Conservation (phyloP, 2,113 vertebrate species). For the Sebastes fasciatus region DNA sequence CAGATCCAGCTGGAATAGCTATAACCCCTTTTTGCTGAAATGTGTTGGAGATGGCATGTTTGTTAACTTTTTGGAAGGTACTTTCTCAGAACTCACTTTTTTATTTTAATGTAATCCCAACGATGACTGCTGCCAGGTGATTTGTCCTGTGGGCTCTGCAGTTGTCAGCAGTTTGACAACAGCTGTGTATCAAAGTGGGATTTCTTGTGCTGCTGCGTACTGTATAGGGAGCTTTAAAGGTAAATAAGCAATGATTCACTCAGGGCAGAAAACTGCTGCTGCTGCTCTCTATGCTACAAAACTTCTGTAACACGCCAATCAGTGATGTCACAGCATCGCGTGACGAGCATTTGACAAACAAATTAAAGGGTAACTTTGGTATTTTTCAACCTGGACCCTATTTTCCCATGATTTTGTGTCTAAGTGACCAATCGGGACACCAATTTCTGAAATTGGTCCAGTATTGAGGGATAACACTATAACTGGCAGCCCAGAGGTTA, state of each 20-base stretch:
- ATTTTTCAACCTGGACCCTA: too few species aligned
- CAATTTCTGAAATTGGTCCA: too few species aligned
- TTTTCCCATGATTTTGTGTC: too few species aligned
- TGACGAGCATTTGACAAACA: background rate
- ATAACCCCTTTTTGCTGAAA: background rate
- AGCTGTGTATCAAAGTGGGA: slow-evolving; percentile 41
- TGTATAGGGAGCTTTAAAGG: slow-evolving; percentile 20
- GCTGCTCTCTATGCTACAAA: background rate
- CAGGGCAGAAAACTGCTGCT: background rate
- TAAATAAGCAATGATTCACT: slow-evolving; percentile 20
- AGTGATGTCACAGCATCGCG: background rate
- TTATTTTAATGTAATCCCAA: slow-evolving; percentile 34
- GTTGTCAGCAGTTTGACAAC: slow-evolving; percentile 52
- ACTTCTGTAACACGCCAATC: background rate
- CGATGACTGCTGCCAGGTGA: slow-evolving; percentile 11
- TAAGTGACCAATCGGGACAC: too few species aligned
- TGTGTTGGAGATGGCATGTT: background rate
- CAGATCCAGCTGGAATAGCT: background rate
- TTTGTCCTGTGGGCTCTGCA: slow-evolving; percentile 46
- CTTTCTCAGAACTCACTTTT: slow-evolving; percentile 14
- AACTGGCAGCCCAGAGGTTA: too few species aligned
- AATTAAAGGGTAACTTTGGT: background rate
- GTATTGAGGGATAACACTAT: too few species aligned
- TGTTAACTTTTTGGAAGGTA: background rate
- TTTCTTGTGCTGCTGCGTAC: slow-evolving; percentile 26